Base-by-base conservation (phyloP, 2,113 vertebrate species). In the Ascaphus truei region DNA sequence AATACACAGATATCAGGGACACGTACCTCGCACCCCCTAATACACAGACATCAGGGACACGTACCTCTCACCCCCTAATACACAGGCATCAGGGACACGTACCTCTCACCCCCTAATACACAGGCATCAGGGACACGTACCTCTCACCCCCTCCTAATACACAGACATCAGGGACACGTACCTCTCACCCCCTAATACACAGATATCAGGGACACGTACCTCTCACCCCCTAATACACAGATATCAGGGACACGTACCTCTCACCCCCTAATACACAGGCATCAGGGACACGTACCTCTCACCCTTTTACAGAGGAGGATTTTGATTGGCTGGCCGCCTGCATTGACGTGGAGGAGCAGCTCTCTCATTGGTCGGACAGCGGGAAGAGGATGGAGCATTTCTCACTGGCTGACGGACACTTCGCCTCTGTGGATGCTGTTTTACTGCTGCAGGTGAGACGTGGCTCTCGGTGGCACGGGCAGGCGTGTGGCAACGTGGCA, bases 311-410 rank as follows among this genome's bases (percentile, higher is more conserved):
- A 51, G 88, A 86, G 64, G 86, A 92, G 1, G 74, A 86, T 15
- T 93, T 96, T 13, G 86, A 95, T 72, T 96, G 95, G 93, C 83
- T 92, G 0, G 69, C 73, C 0, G 93, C 93, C 16, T 98, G 94
- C 51, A 81, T 94, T 68, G 93, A 97, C 58, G 85, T 98, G 81
- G 95, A 98, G 65, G 85, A 93, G 73, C 88, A 95, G 23, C 84
- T 93, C 69, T 77, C 82, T 10, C 81, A 77, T 79, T 98, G 95
- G 95, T 79, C 77, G 1, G 79, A 73, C 5, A 77, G 81, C 2
- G 82, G 76, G 2, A 78, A 81, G 7, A 57, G 76, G 47, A 72
- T 83, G 1, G 92, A 97, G 62, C 86, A 90, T 58, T 87, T 93
- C 76, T 88, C 89, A 2, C 77, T 98, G 27, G 81, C 86, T 0